Evolutionary conservation across 1,140 invertebrate species (phyloP), one percentile per base, ranked within the genome.

Genomic region (Bombus breviceps): DNA sequence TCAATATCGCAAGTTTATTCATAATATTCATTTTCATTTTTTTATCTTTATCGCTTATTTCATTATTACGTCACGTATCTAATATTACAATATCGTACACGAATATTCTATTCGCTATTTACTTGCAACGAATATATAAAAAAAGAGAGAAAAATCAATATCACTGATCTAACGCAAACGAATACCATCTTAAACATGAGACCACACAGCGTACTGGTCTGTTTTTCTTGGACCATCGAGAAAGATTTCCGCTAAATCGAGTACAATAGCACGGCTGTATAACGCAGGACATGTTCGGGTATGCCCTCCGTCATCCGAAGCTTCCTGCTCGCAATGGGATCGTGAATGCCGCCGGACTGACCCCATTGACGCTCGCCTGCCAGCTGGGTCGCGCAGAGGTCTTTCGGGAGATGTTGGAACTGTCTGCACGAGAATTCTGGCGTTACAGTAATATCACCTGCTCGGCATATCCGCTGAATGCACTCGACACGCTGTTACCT

Each of bases 361-460:
- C 99, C 1, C 99, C 99, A 0, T 95, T 99, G 32, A 99, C 99
- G 0, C 96, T 99, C 43, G 98, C 99, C 81, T 99, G 99, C 94
- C 98, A 99, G 95, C 96, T 99, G 76, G 99, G 99, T 75, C 96
- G 99, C 83, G 98, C 98, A 18, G 98, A 98, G 92, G 98, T 99
- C 87, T 99, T 99, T 95, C 97, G 98, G 88, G 99, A 99, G 96
- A 99, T 99, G 98, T 96, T 99, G 92, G 99, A 99, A 94, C 96
- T 99, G 22, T 98, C 98, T 76, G 98, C 98, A 83, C 96, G 98
- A 86, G 99, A 99, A 95, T 99, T 99, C 94, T 99, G 99, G 99
- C 96, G 99, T 66, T 99, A 99, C 95, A 99, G 98, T 91, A 99
- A 99, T 93, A 99, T 99, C 91, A 99, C 98, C n/a, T 99, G 99